A percentile compares a stretch with the other conserved stretches of the same genome.
Evolutionary conservation across 2,113 vertebrate genomes (phyloP).

Genomic region (Dissostichus mawsoni): DNA sequence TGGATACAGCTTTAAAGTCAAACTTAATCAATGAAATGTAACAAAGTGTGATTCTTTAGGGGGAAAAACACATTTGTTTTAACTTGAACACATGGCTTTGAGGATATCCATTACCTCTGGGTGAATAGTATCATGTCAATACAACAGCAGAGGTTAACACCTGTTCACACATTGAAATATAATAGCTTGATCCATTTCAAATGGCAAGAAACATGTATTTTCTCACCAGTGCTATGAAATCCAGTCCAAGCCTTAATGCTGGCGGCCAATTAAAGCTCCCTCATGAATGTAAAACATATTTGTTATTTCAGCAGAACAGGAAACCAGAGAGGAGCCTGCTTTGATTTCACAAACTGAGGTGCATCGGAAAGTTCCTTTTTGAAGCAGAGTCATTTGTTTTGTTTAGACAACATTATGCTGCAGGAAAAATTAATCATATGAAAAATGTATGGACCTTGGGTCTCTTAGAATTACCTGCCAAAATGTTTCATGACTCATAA

Average conservation of each 20-base stretch:
- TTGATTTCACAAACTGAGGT: slow-evolving; percentile 36
- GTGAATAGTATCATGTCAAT: not conserved
- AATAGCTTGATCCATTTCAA: not conserved
- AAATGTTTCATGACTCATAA: slow-evolving; percentile 81
- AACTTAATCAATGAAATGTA: no score
- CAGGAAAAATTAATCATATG: slow-evolving; percentile 77
- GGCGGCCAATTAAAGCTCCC: slow-evolving; percentile 23
- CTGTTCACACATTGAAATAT: slow-evolving; percentile 4
- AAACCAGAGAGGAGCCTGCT: slow-evolving; percentile 16
- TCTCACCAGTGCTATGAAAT: not conserved
- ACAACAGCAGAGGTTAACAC: not conserved
- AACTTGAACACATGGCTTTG: not conserved
- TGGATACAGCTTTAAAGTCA: no score
- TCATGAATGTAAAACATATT: slow-evolving; percentile 3
- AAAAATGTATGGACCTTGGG: slow-evolving; percentile 79
- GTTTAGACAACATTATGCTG: slow-evolving; percentile 70
- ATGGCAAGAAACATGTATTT: not conserved
- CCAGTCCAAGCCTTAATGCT: not conserved
- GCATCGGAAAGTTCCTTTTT: slow-evolving; percentile 44
- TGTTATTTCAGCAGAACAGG: slow-evolving; percentile 3
- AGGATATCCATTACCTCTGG: slow-evolving; percentile 3
- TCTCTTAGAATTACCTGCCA: slow-evolving; percentile 83
- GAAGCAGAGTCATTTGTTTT: slow-evolving; percentile 76
- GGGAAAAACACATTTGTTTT: not conserved
- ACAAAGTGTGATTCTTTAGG: not conserved